These are phyloP conservation scores for Troides helena DNA, from an alignment of 2,888 invertebrate genomes.

Conservation along the genomic window DNA sequence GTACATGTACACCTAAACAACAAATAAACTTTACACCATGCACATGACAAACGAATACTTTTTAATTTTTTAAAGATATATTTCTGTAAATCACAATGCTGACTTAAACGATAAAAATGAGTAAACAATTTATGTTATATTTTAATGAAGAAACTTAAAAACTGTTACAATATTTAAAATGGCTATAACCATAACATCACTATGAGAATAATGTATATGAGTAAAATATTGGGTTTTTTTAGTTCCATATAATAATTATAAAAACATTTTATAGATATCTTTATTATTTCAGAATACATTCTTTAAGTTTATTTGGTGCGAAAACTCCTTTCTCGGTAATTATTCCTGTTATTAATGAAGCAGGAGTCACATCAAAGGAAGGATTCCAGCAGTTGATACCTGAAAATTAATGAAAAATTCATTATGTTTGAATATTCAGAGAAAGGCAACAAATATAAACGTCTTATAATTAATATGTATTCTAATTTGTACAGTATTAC, in stretches of 20 bases:
- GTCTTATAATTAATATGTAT: too few species aligned
- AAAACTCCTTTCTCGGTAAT: conserved; percentile 96
- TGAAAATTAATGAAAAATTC: conserved; percentile 52
- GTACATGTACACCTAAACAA: too few species aligned
- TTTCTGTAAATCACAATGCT: too few species aligned
- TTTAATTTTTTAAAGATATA: too few species aligned
- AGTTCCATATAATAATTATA: conserved; percentile 7
- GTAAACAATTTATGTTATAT: too few species aligned
- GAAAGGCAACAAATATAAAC: too few species aligned
- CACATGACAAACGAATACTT: too few species aligned
- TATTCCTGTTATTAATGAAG: conserved; percentile 93
- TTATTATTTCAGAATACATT: conserved; percentile 42
- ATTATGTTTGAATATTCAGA: too few species aligned
- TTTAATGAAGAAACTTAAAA: conserved; percentile 23
- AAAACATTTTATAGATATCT: conserved; percentile 1
- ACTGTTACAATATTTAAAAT: conserved; percentile 26
- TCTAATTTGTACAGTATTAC: too few species aligned
- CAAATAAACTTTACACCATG: too few species aligned
- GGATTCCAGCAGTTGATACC: conserved; percentile 98
- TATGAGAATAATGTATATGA: conserved; percentile 19
- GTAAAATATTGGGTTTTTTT: conserved; percentile 5
- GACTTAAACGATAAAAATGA: too few species aligned
- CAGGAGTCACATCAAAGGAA: conserved; percentile 98
- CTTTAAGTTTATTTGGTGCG: conserved; percentile 76
- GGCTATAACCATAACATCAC: conserved; percentile 7